Conservation (phyloP, 2,888 invertebrate species). For the Hemithea aestivaria region DNA sequence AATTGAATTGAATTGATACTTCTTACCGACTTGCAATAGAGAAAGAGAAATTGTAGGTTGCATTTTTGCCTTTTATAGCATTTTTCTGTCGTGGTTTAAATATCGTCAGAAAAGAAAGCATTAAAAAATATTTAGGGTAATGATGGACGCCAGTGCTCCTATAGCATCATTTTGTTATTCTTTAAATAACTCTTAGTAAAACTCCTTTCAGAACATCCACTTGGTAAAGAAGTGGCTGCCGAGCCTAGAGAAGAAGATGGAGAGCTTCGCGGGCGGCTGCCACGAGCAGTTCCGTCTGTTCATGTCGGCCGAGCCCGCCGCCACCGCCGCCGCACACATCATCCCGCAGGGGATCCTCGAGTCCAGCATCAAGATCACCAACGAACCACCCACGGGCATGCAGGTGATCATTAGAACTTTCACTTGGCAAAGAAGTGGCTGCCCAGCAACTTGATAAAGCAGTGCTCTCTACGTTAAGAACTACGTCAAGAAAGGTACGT, state of each 20-base stretch:
- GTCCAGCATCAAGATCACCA: slow-evolving; percentile 97
- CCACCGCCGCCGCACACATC: slow-evolving; percentile 91
- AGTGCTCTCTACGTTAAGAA: no score
- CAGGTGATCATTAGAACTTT: slow-evolving; percentile 91
- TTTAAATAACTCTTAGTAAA: no score
- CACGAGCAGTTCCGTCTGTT: slow-evolving; percentile 91
- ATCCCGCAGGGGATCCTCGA: slow-evolving; percentile 98
- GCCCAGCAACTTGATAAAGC: slow-evolving; percentile 91
- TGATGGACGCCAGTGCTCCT: no score
- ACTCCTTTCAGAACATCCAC: slow-evolving; percentile 88
- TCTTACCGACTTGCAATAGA: no score
- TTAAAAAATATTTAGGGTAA: no score
- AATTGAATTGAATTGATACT: no score
- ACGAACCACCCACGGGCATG: slow-evolving; percentile 98
- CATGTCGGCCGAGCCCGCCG: slow-evolving; percentile 96
- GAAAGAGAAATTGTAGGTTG: no score
- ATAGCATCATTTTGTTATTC: no score
- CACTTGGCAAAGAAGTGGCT: slow-evolving; percentile 98
- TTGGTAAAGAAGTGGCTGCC: slow-evolving; percentile 97
- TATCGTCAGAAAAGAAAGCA: no score
- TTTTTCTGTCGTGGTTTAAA: no score
- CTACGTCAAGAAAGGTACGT: no score
- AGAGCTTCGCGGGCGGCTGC: slow-evolving; percentile 88
- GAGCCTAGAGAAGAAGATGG: slow-evolving; percentile 93
- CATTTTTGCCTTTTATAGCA: no score